Evolutionary conservation across 2,797 vertebrate genomes (phyloP), one percentile per base, ranked within the genome.

Genomic region (Clarias fuscus): DNA sequence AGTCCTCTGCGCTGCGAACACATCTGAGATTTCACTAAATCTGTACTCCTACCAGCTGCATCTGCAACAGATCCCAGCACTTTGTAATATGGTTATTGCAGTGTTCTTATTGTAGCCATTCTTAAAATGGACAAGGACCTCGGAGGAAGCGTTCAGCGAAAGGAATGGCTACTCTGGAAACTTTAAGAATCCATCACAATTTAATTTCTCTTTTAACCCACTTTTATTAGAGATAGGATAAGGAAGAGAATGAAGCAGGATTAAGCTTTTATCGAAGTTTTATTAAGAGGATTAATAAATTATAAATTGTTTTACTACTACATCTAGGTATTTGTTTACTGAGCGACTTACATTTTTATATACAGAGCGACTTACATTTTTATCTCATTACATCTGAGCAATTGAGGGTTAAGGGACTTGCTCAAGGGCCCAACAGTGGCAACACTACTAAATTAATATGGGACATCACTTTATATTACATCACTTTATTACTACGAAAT

Each of bases 11-110:
- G 8, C 62, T 61, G 83, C 37, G 80, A 82, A 83, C 24, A 20
- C 84, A 40, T 87, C 40, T 27, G 27, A 82, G 75, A 81, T 56
- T 79, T 83, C 79, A 68, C 40, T 56, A 68, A 56, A 77, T 33
- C 18, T 15, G 20, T 71, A 62, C 71, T 64, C n/a, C 7, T 61
- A 48, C 70, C 71, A 43, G 17, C 59, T 68, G 80, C 53, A 56
- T 22, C 43, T 43, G 61, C 24, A 76, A 77, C 72, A 65, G 4
- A 53, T 20, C 40, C 62, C 64, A 33, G 43, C 40, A 30, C 33
- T 48, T 33, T 65, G 27, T 48, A 81, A 73, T 85, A 81, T 30
- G 27, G 64, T 72, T 81, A 65, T 81, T 37, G 70, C 58, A 14
- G 8, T 30, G 75, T 58, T 86, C 33, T 75, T 75, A 75, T 65